These are phyloP conservation scores for Acanthurus lineatus DNA, from an alignment of 2,797 vertebrate species.

Conservation along the genomic window DNA sequence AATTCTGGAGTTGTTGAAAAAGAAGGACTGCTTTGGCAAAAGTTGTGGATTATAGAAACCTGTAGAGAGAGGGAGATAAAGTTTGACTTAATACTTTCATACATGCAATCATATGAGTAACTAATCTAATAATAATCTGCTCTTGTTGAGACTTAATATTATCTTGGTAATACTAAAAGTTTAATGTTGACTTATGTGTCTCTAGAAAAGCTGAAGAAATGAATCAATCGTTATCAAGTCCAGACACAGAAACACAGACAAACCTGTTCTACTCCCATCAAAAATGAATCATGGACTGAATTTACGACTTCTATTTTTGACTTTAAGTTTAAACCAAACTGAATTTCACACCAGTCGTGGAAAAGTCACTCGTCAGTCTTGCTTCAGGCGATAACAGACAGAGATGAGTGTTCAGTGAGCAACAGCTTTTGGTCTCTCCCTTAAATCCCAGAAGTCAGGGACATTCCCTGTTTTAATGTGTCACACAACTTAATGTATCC, in stretches of 20 bases:
- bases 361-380: not conserved
- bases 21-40: slow-evolving; percentile 82
- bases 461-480: not conserved
- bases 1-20: slow-evolving; percentile 78
- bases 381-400: slow-evolving; percentile 2
- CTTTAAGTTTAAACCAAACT: not conserved
- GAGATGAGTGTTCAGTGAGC: not conserved
- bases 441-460: not conserved
- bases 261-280: not conserved
- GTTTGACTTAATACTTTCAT: not conserved
- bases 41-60: slow-evolving; percentile 81
- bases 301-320: not conserved
- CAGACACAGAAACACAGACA: not conserved
- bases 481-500: not conserved
- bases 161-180: not conserved
- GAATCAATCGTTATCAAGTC: too few species aligned
- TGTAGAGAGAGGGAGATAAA: slow-evolving; percentile 48
- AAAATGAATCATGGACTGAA: not conserved
- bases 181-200: too few species aligned
- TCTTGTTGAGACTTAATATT: not conserved
- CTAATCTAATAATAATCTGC: not conserved
- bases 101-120: not conserved
- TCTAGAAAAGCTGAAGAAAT: too few species aligned
- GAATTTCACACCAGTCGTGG: not conserved
- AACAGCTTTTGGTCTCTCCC: not conserved